Evolutionary conservation across 2,113 vertebrate genomes (phyloP), one percentile per base, ranked within the genome.

Genomic region (Scartelaos histophorus): DNA sequence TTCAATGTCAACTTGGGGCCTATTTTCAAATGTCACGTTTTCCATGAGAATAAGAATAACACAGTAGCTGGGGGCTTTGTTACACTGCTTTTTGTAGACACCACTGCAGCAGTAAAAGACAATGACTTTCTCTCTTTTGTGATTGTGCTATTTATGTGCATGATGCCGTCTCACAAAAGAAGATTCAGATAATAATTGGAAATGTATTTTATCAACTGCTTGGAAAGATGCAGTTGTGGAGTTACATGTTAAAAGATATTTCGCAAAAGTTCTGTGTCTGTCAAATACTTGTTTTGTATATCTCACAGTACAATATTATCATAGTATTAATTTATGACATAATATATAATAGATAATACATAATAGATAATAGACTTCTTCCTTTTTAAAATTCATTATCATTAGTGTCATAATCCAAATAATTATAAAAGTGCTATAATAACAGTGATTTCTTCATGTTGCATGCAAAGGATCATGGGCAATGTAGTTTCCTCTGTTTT

Each of bases 1-100:
- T 38, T 67, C 49, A 43, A 66, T 1, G 7, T 72, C 73, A 64
- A 56, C 75, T 69, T 46, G 0, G 71, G 35, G 60, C 73, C 65
- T 86, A 82, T 60, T 70, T 67, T 77, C 3, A 81, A 86, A 86
- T 81, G 80, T 13, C 67, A 34, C 19, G 62, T 81, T 82, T 54
- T 76, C 69, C 66, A 74, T 71, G 34, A 86, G 24, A 81, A 78
- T 73, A 53, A 74, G 38, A 24, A 0, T 22, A 60, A 2, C 56
- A 16, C 57, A 53, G 69, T 11, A 47, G 49, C 74, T 70, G 43
- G 13, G 69, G 35, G 65, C 71, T 82, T 80, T 85, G 80, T 75
- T 71, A 13, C 16, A 1, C 43, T 72, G 67, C 77, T 80, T 0
- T 56, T 75, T 35, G 13, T 17, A 68, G 49, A 54, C 54, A 19